phyloP scores from a whole-genome alignment of 2,113 vertebrate genomes.

The Rostratula benghalensis region DNA sequence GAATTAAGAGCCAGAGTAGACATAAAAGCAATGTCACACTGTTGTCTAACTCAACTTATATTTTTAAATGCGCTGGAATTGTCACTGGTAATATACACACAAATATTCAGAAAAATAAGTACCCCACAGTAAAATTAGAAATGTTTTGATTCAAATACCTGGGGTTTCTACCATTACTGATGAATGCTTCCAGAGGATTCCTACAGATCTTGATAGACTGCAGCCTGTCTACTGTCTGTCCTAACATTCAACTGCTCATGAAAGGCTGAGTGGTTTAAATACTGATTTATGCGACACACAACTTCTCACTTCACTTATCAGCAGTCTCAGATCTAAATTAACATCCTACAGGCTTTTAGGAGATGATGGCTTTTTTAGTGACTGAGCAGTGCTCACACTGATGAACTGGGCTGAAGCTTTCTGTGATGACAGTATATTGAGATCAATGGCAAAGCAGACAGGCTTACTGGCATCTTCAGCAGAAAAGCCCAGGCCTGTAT shows the following conservation, averaged over 20 bases:
- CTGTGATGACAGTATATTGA: neutral
- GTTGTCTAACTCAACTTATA: neutral
- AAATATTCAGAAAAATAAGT: neutral
- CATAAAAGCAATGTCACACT: neutral
- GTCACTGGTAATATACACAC: neutral
- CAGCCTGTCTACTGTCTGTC: neutral
- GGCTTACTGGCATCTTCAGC: slow-evolving; percentile 18
- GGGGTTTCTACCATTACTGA: neutral
- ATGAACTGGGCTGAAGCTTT: neutral
- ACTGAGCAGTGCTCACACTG: neutral
- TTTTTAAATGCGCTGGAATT: neutral
- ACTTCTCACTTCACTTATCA: slow-evolving; percentile 19
- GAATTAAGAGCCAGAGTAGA: neutral
- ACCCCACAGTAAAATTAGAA: neutral
- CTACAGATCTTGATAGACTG: neutral
- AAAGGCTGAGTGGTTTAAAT: neutral
- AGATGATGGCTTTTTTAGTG: neutral
- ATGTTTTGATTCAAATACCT: neutral
- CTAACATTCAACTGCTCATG: neutral
- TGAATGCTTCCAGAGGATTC: neutral
- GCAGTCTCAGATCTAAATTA: slow-evolving; percentile 21
- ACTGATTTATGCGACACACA: neutral
- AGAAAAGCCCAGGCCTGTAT: neutral
- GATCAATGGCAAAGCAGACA: slow-evolving; percentile 22
- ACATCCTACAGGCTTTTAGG: slow-evolving; percentile 39